These are phyloP conservation scores for Steromphala cineraria DNA, from an alignment of 2,888 invertebrate species.

Conservation along the genomic window DNA sequence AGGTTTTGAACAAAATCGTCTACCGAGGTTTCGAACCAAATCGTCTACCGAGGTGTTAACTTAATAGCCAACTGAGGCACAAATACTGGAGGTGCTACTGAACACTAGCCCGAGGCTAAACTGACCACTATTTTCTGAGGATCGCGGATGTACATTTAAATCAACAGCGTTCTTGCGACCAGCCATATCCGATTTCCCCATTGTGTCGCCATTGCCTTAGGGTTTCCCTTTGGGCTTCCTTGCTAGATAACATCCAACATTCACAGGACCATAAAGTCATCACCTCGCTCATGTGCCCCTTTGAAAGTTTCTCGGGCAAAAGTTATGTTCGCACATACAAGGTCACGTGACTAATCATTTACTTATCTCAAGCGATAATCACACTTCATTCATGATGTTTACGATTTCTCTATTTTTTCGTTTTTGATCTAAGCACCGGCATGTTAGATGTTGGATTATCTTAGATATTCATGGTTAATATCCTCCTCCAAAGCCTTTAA, in stretches of 20 bases:
- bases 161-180: too few relatives aligned
- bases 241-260: not conserved
- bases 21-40: too few relatives aligned
- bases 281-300: not conserved
- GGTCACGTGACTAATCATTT: not conserved
- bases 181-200: too few relatives aligned
- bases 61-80: too few relatives aligned
- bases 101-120: too few relatives aligned
- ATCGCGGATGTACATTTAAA: not conserved
- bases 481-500: too few relatives aligned
- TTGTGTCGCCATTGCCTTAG: not conserved
- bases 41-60: too few relatives aligned
- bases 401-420: not conserved
- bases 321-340: not conserved
- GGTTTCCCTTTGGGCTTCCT: not conserved
- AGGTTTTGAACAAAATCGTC: too few relatives aligned
- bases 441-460: not conserved
- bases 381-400: not conserved
- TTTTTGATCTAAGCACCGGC: not conserved
- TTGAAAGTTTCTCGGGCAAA: not conserved
- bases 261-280: not conserved
- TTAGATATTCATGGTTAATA: too few relatives aligned
- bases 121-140: not conserved
- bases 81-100: too few relatives aligned
- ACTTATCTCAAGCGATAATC: not conserved